Evolutionary conservation across 92 coral and sea anemone genomes (phyloP).

Genomic region (Porites lobata): DNA sequence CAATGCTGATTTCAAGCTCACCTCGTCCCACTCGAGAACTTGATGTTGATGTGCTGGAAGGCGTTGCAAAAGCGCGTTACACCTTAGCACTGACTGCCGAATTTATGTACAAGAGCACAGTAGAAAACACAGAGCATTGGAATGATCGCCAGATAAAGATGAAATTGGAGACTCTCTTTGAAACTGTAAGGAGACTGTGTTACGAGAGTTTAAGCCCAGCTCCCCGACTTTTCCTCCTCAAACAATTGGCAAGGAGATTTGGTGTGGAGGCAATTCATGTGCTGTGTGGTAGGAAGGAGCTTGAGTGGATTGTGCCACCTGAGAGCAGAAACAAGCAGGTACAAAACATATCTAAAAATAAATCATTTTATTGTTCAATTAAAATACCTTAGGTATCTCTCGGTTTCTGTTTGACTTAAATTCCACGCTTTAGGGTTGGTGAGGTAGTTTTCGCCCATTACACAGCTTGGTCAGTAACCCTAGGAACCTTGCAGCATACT

Average conservation of each 20-base stretch:
- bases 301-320: constrained; percentile 80
- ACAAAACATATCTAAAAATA: not conserved
- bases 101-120: constrained; percentile 61
- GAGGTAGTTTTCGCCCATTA: no score
- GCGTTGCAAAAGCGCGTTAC: constrained; percentile 75
- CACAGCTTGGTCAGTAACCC: no score
- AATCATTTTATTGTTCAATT: not conserved
- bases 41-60: constrained; percentile 69
- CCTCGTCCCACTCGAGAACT: constrained; percentile 24
- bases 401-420: no score
- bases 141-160: constrained; percentile 30
- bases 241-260: constrained; percentile 77
- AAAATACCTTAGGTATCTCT: no score
- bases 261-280: constrained; percentile 72
- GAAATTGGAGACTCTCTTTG: constrained; percentile 61
- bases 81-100: constrained; percentile 65
- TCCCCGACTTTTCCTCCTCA: constrained; percentile 75
- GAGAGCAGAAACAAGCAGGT: constrained; percentile 58
- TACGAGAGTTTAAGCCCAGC: constrained; percentile 52
- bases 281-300: constrained; percentile 54
- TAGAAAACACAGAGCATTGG: constrained; percentile 33
- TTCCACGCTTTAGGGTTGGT: no score
- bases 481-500: no score
- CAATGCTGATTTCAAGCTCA: constrained; percentile 10
- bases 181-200: constrained; percentile 62